Base-by-base conservation (phyloP, 2,797 vertebrate species). In the Molossus alvarezi region DNA sequence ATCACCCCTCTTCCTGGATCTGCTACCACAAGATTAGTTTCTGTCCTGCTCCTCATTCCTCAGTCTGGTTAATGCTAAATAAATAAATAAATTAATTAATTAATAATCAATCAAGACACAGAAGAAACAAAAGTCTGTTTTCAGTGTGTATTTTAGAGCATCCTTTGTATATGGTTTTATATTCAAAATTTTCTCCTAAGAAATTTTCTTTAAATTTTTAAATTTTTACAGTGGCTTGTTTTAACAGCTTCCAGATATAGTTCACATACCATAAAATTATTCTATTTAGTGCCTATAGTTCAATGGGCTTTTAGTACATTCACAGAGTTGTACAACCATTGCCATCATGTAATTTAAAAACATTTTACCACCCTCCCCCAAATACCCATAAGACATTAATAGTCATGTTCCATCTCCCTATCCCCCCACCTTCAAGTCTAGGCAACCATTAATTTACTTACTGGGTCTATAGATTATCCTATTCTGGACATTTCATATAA, bases 371-470 rank as follows among this genome's bases (percentile, higher is more conserved):
- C 9, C 8, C 0, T 88, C 9, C 3, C 10, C 0, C 0, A 53
- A 79, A 55, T 13, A 4, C 71, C 1, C 20, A 75, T 13, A 10
- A 41, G 20, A 29, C 12, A 48, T 81, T 5, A 33, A 27, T 48
- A 91, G 41, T 80, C 21, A 53, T 51, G 62, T 21, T 9, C 23
- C 23, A 20, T 33, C 8, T 67, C 2, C 1, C 6, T 17, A 29
- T 25, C 1, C 3, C 2, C 2, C 23, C 2, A 41, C 0, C 4
- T 29, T 13, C 45, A 48, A 21, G 1, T 11, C 10, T 76, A 41
- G 15, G 10, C 1, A 75, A 76, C 2, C 8, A 82, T 1, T 73
- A 33, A n/a, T 67, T 18, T 81, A 60, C 1, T 64, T 65, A 25
- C 11, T 45, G 7, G 77, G 27, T 94, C 25, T 65, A 17, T 14